phyloP scores from a whole-genome alignment of 2,888 invertebrate species.

The Schrankia costaestrigalis region DNA sequence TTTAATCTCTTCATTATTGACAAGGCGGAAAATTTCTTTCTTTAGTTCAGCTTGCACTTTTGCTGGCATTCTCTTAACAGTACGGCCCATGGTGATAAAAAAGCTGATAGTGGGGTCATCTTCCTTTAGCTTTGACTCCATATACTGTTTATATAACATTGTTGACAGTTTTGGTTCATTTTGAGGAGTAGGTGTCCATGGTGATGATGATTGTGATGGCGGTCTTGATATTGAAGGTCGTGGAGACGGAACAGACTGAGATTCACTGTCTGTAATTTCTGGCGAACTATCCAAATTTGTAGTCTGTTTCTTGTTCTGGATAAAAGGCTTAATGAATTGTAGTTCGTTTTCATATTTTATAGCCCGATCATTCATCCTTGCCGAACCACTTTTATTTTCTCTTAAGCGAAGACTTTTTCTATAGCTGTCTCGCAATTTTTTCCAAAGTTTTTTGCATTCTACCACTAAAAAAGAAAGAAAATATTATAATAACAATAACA shows the following conservation, averaged over 20 bases:
- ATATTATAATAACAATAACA: slow-evolving; percentile 1
- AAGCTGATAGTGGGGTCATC: slow-evolving; percentile 9
- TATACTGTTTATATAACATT: slow-evolving; percentile 10
- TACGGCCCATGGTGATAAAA: slow-evolving; percentile 7
- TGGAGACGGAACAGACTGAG: slow-evolving; percentile 5
- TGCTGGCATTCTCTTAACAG: slow-evolving; percentile 7
- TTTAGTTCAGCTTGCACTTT: slow-evolving; percentile 4
- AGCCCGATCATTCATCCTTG: slow-evolving; percentile 5
- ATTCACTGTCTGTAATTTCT: slow-evolving; percentile 5
- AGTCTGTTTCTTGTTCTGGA: slow-evolving; percentile 15
- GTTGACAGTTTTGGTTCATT: slow-evolving; percentile 9
- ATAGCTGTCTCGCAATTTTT: slow-evolving; percentile 10
- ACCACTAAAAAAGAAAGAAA: not conserved
- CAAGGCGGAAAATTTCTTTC: slow-evolving; percentile 5
- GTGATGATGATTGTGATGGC: slow-evolving; percentile 6
- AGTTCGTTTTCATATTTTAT: slow-evolving; percentile 13
- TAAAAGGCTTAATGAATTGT: slow-evolving; percentile 14
- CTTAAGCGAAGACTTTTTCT: slow-evolving; percentile 11
- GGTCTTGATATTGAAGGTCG: too few relatives aligned
- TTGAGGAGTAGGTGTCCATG: slow-evolving; percentile 2
- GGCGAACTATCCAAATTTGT: slow-evolving; percentile 12
- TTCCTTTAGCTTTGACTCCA: slow-evolving; percentile 10
- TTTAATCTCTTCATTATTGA: slow-evolving; percentile 4
- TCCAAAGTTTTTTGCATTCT: slow-evolving; percentile 3
- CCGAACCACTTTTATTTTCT: slow-evolving; percentile 13